A percentile compares a stretch with the other conserved stretches of the same genome.
Evolutionary conservation across 2,888 invertebrate species (phyloP).

Genomic region (Notocelia uddmanniana): DNA sequence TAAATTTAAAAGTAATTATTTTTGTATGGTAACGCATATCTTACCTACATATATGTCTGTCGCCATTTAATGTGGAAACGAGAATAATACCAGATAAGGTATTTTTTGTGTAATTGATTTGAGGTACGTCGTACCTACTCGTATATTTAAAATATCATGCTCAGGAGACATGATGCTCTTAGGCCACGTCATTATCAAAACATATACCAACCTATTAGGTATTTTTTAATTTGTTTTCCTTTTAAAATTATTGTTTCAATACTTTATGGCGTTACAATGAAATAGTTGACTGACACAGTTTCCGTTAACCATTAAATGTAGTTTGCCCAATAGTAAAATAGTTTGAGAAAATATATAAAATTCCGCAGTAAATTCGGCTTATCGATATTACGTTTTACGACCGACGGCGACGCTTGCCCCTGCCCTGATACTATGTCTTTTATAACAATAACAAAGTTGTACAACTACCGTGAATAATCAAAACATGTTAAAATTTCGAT

Average conservation of each 20-base stretch:
- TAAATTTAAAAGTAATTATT: conserved; percentile 70
- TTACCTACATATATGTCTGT: conserved; percentile 32
- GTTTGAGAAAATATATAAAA: conserved; percentile 57
- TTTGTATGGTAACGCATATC: conserved; percentile 52
- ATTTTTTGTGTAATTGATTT: conserved; percentile 33
- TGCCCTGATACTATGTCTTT: conserved; percentile 37
- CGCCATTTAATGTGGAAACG: conserved; percentile 24
- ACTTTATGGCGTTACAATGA: conserved; percentile 46
- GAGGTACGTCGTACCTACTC: conserved; percentile 15
- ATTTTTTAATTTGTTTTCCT: conserved; percentile 3
- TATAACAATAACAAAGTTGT: conserved; percentile 44
- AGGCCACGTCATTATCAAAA: conserved; percentile 2
- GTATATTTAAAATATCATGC: conserved; percentile 19
- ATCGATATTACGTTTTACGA: conserved; percentile 61
- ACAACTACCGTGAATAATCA: conserved; percentile 39
- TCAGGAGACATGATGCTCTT: conserved; percentile 18
- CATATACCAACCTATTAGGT: neutral
- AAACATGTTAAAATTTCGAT: neutral
- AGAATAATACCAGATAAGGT: conserved; percentile 33
- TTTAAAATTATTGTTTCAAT: too few species aligned
- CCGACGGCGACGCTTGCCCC: conserved; percentile 49
- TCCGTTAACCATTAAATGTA: conserved; percentile 53
- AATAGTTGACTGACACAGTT: conserved; percentile 47
- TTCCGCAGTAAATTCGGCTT: conserved; percentile 52
- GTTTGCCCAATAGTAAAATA: conserved; percentile 57